Evolutionary conservation across 2,888 invertebrate species (phyloP), one percentile per base, ranked within the genome.

Genomic region (Anodontia alba): DNA sequence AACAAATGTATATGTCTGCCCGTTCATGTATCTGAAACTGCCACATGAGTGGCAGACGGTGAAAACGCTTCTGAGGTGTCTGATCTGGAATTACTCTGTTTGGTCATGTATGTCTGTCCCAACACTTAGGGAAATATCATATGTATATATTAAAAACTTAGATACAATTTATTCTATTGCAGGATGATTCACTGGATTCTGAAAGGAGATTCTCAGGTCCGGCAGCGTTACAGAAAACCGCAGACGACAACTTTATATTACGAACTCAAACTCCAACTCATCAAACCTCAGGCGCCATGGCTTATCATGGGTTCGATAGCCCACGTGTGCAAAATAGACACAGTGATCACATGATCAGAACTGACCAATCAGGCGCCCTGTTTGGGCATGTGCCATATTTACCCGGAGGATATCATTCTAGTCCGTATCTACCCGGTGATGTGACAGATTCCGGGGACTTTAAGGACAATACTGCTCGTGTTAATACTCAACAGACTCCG

Each of bases 211-310:
- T 84, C 67, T 88, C 90, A 3, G 89, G 80, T 73, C 90, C 90
- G 17, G 66, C 87, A 62, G 79, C 84, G 38, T 54, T 87, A 54
- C 81, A 86, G n/a, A 87, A 89, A 54, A 88, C 89, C 36, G 89
- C 89, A 77, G 92, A 92, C 66, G 92, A 91, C 76, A 90, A 90
- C 70, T 91, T 89, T 49, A 87, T 91, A 38, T 86, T 90, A 69
- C 87, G 89, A 5, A 89, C 91, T 42, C 90, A 90, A 66, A 83
- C 86, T 5, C 87, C 89, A 0, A 43, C 51, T 10, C 73, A 69
- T 43, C 33, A 71, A 42, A 51, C 68, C 43, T 71, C 78, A 66
- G 75, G 75, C 54, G 69, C 82, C 36, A 46, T 78, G 20, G 76
- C 85, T 31, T 85, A 80, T 57, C 85, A 85, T 69, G 85, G 85